Evolutionary conservation across 2,797 vertebrate species (phyloP).

Genomic region (Hybognathus amarus): DNA sequence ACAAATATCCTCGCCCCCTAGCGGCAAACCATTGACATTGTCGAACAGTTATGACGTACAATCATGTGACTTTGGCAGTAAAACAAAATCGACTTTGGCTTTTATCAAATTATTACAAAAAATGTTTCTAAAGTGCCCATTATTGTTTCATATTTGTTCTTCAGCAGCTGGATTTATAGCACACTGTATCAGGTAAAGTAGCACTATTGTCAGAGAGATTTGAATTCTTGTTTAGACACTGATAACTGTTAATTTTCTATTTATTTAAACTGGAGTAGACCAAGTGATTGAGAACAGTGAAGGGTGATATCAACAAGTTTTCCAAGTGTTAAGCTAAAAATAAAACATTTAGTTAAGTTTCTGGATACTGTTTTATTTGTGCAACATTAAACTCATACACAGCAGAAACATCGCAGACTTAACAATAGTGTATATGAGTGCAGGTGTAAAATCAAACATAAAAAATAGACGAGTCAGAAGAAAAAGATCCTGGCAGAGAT

Average conservation of each 20-base stretch:
- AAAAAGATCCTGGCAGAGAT: neutral
- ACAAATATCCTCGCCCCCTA: no score
- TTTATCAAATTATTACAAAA: neutral
- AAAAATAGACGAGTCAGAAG: neutral
- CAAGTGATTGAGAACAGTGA: no score
- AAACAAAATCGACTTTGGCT: no score
- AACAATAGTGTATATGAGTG: neutral
- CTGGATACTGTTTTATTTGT: neutral
- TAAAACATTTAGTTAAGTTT: neutral
- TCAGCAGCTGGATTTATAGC: neutral
- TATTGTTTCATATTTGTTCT: no score
- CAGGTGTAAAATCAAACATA: neutral
- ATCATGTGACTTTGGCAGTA: neutral
- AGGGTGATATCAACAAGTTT: no score
- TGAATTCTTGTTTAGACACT: neutral
- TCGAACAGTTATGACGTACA: no score
- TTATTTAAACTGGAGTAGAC: neutral
- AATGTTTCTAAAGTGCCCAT: no score
- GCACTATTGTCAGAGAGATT: neutral
- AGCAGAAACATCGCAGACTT: neutral
- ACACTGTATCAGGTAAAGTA: conserved; percentile 22
- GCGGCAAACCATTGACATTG: no score
- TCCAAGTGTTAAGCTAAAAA: neutral
- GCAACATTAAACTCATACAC: neutral
- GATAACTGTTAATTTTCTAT: neutral